A percentile compares a stretch with the other conserved stretches of the same genome.
Evolutionary conservation across 2,113 vertebrate genomes (phyloP).

Genomic region (Silurus asotus): DNA sequence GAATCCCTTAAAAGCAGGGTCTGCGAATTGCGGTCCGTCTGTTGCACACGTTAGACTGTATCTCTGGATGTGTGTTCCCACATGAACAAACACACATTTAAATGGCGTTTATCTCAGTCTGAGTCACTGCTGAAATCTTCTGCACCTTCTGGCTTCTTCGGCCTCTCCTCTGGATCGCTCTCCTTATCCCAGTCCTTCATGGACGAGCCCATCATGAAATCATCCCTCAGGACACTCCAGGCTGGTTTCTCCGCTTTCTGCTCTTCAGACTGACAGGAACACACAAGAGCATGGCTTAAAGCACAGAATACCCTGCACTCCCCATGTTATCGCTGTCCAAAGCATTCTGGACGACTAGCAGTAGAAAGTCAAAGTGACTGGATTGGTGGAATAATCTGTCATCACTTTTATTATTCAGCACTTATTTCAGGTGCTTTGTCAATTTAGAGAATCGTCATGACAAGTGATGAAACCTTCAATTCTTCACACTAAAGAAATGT

Average conservation of each 20-base stretch:
- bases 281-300: not conserved
- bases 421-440: not conserved
- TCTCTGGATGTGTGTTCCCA: not conserved
- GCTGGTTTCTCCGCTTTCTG: constrained; percentile 74
- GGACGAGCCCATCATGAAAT: constrained; percentile 94
- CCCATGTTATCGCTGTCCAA: not conserved
- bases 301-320: not conserved
- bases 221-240: constrained; percentile 90
- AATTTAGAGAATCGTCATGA: not conserved
- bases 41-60: not conserved
- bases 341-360: not conserved
- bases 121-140: constrained; percentile 65
- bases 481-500: not conserved
- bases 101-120: constrained; percentile 54
- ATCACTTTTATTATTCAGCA: not conserved
- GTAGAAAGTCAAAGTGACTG: not conserved
- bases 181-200: constrained; percentile 99
- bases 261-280: constrained; percentile 46
- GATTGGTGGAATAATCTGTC: not conserved
- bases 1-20: not conserved
- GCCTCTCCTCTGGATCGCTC: constrained; percentile 67
- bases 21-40: not conserved
- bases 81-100: not conserved
- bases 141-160: not conserved
- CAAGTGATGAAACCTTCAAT: not conserved